These are phyloP conservation scores for Aphodius granarius DNA, from an alignment of 2,888 invertebrate species.

Conservation along the genomic window DNA sequence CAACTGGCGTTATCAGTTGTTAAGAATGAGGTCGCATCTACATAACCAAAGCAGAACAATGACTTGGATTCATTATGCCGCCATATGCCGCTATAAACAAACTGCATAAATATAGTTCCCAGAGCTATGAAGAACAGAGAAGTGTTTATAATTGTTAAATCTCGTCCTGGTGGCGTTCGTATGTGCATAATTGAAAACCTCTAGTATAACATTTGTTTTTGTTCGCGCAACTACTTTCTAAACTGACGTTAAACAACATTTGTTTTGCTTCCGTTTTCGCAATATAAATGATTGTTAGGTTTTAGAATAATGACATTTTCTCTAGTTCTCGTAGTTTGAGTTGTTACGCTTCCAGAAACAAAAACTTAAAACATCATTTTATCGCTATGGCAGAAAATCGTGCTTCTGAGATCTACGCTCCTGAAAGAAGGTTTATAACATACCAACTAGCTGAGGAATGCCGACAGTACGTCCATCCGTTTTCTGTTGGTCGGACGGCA, in stretches of 20 bases:
- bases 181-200: not conserved
- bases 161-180: not conserved
- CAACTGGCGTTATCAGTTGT: not conserved
- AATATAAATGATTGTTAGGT: not conserved
- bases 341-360: too few relatives aligned
- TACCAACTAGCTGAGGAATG: not conserved
- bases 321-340: too few relatives aligned
- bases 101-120: not conserved
- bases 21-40: not conserved
- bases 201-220: not conserved
- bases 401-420: not conserved
- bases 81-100: not conserved
- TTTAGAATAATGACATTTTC: too few relatives aligned
- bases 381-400: not conserved
- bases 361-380: too few relatives aligned
- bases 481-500: not conserved
- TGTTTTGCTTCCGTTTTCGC: not conserved
- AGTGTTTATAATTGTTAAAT: not conserved
- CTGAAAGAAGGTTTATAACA: not conserved
- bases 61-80: not conserved
- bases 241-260: not conserved
- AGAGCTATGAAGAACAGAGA: not conserved
- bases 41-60: not conserved
- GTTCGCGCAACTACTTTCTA: not conserved
- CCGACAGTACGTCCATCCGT: not conserved